A percentile compares a stretch with the other conserved stretches of the same genome.
Evolutionary conservation across 2,888 invertebrate genomes (phyloP).

Genomic region (Autographa pulchrina): DNA sequence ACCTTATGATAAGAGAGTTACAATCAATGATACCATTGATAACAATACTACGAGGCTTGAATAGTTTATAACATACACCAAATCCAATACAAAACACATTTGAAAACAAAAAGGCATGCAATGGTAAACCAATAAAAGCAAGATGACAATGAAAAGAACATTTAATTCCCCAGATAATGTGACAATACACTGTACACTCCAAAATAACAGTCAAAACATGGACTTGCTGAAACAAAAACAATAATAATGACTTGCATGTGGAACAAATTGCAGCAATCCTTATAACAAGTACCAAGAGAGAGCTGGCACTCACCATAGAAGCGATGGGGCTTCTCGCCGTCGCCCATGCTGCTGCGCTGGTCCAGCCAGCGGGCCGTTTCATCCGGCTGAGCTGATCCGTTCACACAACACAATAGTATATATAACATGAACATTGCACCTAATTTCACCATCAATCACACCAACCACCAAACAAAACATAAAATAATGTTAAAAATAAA

Average conservation of each 20-base stretch:
- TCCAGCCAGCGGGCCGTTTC: conserved; percentile 87
- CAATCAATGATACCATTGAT: conserved; percentile 27
- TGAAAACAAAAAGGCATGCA: conserved; percentile 51
- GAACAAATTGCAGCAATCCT: conserved; percentile 54
- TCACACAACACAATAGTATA: conserved; percentile 89
- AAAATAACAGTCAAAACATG: conserved; percentile 73
- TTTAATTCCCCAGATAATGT: conserved; percentile 59
- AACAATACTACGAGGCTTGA: conserved; percentile 21
- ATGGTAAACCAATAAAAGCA: conserved; percentile 61
- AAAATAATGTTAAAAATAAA: conserved; percentile 82
- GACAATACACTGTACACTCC: conserved; percentile 57
- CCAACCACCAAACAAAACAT: conserved; percentile 87
- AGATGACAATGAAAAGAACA: conserved; percentile 54
- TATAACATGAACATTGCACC: conserved; percentile 89
- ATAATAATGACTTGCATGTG: conserved; percentile 61
- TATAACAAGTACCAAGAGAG: conserved; percentile 44
- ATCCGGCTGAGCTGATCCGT: conserved; percentile 88
- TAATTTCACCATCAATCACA: conserved; percentile 85
- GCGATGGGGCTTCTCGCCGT: conserved; percentile 83
- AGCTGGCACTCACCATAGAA: conserved; percentile 85
- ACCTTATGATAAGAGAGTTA: conserved; percentile 44
- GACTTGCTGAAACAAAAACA: conserved; percentile 81
- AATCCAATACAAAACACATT: conserved; percentile 34
- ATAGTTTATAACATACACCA: conserved; percentile 31
- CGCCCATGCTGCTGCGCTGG: conserved; percentile 77